Base-by-base conservation (phyloP, 2,888 invertebrate species). In the Steinernema hermaphroditum region DNA sequence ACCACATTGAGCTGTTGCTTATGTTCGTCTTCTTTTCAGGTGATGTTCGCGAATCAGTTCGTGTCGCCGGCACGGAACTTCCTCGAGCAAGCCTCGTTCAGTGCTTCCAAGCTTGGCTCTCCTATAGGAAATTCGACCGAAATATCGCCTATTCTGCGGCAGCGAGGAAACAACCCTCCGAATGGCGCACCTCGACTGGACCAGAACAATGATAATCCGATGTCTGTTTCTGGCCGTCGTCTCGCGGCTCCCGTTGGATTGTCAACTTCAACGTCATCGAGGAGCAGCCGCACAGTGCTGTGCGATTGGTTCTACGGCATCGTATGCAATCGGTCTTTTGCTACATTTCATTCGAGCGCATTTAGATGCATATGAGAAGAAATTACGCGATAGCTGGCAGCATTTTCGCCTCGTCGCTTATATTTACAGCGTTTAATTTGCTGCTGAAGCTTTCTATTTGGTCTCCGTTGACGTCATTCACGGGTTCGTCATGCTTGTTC, bases 51-150 rank as follows among this genome's bases (percentile, higher is more conserved):
- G 50, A 50, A 24, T 22, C 22, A 50, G 22, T 50, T 50, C 50
- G 46, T n/a, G 46, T 22, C 19, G 12, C 50, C 46, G 46, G 27
- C 54, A 32, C 62, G 32, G 29, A 29, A 29, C 16, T 32, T 14
- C 8, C 4, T 62, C 32, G 62, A 62, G 62, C 62, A 62, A 1
- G 16, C 62, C 8, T 62, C 62, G 16, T 62, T 62, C 34, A 27
- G 27, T 12, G 34, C 16, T 12, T 29, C 62, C 16, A 46, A 46
- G 22, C 62, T 62, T 14, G 62, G 62, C 27, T 62, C 62, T 14
- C 62, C 62, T 32, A 62, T 62, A 29, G 62, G 62, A 1, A 62
- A 62, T 29, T 62, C 62, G 8, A 62, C 62, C 1, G 62, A 62
- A 29, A 62, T 62, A 22, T 62, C 62, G 16, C 62, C 62, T 1